phyloP scores from a whole-genome alignment of 1,140 invertebrate species.

The Atta cephalotes region DNA sequence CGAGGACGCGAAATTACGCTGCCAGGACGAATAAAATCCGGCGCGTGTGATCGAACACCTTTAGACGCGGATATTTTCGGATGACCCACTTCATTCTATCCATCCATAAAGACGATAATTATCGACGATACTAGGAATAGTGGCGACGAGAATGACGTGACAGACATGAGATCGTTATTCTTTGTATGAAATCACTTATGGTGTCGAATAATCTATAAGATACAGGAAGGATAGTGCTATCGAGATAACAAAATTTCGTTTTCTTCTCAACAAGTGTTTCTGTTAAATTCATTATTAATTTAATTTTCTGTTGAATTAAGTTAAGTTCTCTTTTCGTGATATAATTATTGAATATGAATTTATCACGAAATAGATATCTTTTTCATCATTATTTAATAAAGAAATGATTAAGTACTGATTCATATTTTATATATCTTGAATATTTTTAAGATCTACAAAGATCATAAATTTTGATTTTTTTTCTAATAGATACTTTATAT shows the following conservation, averaged over 20 bases:
- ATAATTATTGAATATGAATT: background rate
- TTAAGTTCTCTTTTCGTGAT: background rate
- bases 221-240: background rate
- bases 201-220: background rate
- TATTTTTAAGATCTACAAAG: background rate
- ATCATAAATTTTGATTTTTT: background rate
- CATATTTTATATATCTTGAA: background rate
- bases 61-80: conserved; percentile 67
- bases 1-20: conserved; percentile 39
- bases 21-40: conserved; percentile 44
- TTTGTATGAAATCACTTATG: conserved; percentile 8
- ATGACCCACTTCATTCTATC: conserved; percentile 71
- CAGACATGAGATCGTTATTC: conserved; percentile 14
- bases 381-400: background rate
- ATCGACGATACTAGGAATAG: conserved; percentile 76
- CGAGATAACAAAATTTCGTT: background rate
- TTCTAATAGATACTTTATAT: background rate
- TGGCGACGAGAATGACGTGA: conserved; percentile 45
- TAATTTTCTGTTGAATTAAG: too few species aligned
- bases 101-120: conserved; percentile 67
- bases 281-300: background rate
- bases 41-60: conserved; percentile 59
- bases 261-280: background rate
- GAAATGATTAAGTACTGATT: background rate
- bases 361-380: background rate